Evolutionary conservation across 1,140 invertebrate genomes (phyloP).

Genomic region (Chrysomallon squamiferum): DNA sequence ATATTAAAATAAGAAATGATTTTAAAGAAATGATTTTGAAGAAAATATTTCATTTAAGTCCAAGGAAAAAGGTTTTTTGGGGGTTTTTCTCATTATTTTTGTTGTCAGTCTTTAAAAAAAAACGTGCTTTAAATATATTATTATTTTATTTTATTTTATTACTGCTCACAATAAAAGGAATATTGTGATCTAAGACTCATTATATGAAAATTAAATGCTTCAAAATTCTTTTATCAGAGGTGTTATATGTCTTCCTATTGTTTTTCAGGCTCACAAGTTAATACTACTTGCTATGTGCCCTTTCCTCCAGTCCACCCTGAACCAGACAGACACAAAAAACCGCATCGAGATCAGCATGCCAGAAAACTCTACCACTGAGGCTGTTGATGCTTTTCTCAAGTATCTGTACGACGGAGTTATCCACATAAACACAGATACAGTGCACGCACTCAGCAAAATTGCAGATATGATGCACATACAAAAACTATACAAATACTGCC

Average conservation of each 20-base stretch:
- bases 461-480: slow-evolving; percentile 28
- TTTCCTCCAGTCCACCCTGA: slow-evolving; percentile 33
- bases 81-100: no score
- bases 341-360: slow-evolving; percentile 29
- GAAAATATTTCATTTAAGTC: no score
- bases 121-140: no score
- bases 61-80: no score
- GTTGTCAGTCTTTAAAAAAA: no score
- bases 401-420: slow-evolving; percentile 19
- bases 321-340: slow-evolving; percentile 22
- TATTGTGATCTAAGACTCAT: no score
- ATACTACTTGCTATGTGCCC: slow-evolving; percentile 43
- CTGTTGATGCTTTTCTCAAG: slow-evolving; percentile 25
- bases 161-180: no score
- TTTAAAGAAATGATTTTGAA: no score
- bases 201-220: no score
- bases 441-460: slow-evolving; percentile 20
- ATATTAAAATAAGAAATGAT: no score
- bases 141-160: no score
- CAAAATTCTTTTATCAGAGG: no score
- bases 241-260: background rate
- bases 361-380: slow-evolving; percentile 19
- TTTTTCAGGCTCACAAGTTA: slow-evolving; percentile 42
- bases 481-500: slow-evolving; percentile 23
- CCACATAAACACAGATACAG: slow-evolving; percentile 18